These are phyloP conservation scores for Medauroidea extradentata DNA, from an alignment of 1,140 invertebrate genomes.

Conservation along the genomic window DNA sequence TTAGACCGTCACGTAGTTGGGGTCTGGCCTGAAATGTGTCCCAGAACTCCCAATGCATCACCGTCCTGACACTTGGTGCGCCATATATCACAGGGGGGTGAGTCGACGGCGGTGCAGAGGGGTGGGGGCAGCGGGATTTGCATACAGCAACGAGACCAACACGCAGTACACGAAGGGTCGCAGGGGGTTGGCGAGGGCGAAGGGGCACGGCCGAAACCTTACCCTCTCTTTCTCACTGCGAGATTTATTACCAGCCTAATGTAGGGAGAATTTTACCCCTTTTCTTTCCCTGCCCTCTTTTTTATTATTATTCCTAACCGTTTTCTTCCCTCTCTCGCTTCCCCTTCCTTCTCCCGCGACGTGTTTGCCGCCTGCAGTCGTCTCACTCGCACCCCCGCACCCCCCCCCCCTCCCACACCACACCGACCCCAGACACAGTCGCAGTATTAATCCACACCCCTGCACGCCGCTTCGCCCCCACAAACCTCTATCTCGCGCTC, in stretches of 20 bases:
- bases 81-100: slow-evolving; percentile 40
- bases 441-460: slow-evolving; percentile 14
- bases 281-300: slow-evolving; percentile 1
- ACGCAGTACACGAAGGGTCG: slow-evolving; percentile 8
- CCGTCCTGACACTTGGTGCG: slow-evolving; percentile 43
- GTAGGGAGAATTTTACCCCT: slow-evolving; percentile 25
- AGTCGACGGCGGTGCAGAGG: too few species aligned
- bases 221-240: slow-evolving; percentile 6
- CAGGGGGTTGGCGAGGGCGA: slow-evolving; percentile 4
- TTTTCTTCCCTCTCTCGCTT: too few species aligned
- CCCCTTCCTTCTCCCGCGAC: too few species aligned
- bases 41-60: slow-evolving; percentile 42
- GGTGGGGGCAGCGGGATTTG: slow-evolving; percentile 9
- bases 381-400: too few species aligned
- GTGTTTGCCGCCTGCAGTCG: too few species aligned
- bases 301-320: too few species aligned
- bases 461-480: neutral
- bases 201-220: neutral
- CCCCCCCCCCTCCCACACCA: neutral
- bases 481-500: neutral
- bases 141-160: slow-evolving; percentile 16
- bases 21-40: neutral
- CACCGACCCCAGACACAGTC: slow-evolving; percentile 2
- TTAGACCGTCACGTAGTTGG: slow-evolving; percentile 1
- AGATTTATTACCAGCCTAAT: slow-evolving; percentile 43